These are phyloP conservation scores for Uropsilus gracilis DNA, from an alignment of 2,113 vertebrate species.

Conservation along the genomic window DNA sequence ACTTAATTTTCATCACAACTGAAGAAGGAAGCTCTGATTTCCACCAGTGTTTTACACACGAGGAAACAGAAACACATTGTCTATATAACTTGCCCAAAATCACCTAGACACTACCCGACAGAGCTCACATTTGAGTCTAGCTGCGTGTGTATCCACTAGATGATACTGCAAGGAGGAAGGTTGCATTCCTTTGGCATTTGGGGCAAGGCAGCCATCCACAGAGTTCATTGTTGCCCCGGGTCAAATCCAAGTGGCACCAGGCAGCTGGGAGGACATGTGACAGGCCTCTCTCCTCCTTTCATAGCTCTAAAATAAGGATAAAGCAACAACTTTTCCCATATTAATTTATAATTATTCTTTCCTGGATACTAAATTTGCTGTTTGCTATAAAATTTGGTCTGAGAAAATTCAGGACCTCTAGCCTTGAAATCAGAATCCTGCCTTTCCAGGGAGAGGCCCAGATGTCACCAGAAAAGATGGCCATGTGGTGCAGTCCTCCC, in stretches of 20 bases:
- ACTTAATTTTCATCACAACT: not conserved
- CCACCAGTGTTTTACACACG: not conserved
- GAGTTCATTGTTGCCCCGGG: not conserved
- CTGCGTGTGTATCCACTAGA: not conserved
- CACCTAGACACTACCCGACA: not conserved
- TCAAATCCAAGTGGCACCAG: no score
- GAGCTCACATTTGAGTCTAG: not conserved
- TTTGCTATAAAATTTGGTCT: not conserved
- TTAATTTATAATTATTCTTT: not conserved
- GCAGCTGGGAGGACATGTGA: not conserved
- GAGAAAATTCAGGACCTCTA: constrained; percentile 15
- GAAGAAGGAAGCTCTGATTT: not conserved
- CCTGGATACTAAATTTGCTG: not conserved
- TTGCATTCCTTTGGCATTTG: not conserved
- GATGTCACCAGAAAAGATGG: not conserved
- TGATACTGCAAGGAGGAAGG: not conserved
- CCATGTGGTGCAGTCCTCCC: not conserved
- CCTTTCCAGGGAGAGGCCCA: not conserved
- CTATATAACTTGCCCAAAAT: not conserved
- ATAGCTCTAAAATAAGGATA: not conserved
- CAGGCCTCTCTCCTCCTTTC: not conserved
- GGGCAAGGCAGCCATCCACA: not conserved
- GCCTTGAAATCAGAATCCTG: constrained; percentile 41
- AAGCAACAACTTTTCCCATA: not conserved
- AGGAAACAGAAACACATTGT: not conserved